Evolutionary conservation across 2,888 invertebrate genomes (phyloP).

Genomic region (Lycocerus yunnanus): DNA sequence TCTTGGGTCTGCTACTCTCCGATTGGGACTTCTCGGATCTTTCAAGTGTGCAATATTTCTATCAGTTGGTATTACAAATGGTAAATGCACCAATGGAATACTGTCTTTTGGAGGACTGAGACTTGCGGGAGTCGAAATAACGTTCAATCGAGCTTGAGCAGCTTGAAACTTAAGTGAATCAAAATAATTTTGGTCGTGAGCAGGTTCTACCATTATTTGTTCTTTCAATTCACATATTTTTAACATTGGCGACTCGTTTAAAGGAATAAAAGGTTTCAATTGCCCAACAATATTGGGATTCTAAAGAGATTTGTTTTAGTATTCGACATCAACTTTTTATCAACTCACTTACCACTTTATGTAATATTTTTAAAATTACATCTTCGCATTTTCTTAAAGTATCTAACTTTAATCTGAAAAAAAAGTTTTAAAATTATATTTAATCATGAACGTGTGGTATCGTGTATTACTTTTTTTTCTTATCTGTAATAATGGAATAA

Average conservation of each 20-base stretch:
- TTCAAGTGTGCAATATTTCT: too few species aligned
- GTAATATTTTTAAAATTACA: slow-evolving; percentile 67
- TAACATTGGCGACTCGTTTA: background rate
- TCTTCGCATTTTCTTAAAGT: slow-evolving; percentile 71
- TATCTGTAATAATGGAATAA: slow-evolving; percentile 64
- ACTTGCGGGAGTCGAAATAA: slow-evolving; percentile 53
- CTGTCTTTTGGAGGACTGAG: slow-evolving; percentile 54
- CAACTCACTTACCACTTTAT: slow-evolving; percentile 64
- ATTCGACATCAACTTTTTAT: background rate
- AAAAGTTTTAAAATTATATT: background rate
- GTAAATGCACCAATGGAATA: slow-evolving; percentile 40
- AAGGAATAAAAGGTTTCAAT: background rate
- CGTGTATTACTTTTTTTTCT: slow-evolving; percentile 63
- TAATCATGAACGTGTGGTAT: background rate
- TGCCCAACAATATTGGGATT: background rate
- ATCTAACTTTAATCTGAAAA: slow-evolving; percentile 68
- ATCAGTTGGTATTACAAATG: slow-evolving; percentile 55
- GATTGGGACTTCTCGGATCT: too few species aligned
- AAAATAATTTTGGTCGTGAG: background rate
- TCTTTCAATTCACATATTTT: slow-evolving; percentile 6
- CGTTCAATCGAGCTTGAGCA: slow-evolving; percentile 30
- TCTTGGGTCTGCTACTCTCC: too few species aligned
- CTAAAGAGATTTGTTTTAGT: background rate
- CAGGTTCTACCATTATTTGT: background rate
- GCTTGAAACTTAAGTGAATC: slow-evolving; percentile 18